Evolutionary conservation across 2,888 invertebrate species (phyloP), one percentile per base, ranked within the genome.

Genomic region (Melieria omissa): DNA sequence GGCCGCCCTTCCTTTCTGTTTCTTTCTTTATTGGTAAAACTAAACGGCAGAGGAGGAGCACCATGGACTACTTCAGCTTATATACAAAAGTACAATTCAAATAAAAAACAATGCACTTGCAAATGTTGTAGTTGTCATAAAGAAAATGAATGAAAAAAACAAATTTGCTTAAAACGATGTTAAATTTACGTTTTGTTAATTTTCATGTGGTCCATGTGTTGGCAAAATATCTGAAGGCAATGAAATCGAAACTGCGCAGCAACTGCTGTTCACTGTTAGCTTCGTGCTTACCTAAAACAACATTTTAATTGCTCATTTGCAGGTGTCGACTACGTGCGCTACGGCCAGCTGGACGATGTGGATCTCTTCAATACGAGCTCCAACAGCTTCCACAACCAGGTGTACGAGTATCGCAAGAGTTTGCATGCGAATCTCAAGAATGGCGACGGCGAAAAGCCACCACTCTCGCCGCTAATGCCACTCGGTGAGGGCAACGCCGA

Each of bases 171-270:
- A 4, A 65, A 45, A 60, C 41, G 16, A 5, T 54, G 29, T 5
- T 63, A 54, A 58, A 42, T 70, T 29, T 61, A 62, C 52, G 12
- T n/a, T 63, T 47, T n/a, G 45, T 8, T 5, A n/a, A 42, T 44
- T 61, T 12, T 61, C n/a, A 44, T 60, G 77, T 81, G 77, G 83
- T 84, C 84, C 84, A 84, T 85, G 84, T 84, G 85, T 84, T 79
- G 80, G 76, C 76, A 82, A 83, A 84, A 84, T 84, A 83, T 83
- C 80, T 78, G 74, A 78, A 79, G 84, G 85, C 84, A 84, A 85
- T 84, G 84, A 82, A 85, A 84, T 81, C 73, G 82, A 82, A 81
- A 78, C 75, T 74, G 74, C 74, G 72, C 66, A 45, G 47, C 64
- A 55, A 47, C 54, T 73, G 42, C 49, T 61, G 42, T 69, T n/a